Evolutionary conservation across 2,113 vertebrate genomes (phyloP).

Genomic region (Oriolus oriolus): DNA sequence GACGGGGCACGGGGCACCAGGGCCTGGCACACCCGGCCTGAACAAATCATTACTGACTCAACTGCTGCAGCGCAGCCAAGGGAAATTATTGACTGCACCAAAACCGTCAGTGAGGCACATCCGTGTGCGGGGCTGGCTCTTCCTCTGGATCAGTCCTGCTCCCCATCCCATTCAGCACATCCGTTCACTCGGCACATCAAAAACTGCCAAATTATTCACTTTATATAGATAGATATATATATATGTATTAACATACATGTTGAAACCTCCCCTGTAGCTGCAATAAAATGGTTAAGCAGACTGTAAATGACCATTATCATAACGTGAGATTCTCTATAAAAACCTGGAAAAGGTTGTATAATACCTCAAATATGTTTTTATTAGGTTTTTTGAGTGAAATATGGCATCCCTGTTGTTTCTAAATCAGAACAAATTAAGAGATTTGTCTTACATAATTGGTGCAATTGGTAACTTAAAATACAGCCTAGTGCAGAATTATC

Average conservation of each 20-base stretch:
- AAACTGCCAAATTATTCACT: background rate
- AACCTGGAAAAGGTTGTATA: background rate
- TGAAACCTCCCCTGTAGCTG: background rate
- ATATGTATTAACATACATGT: background rate
- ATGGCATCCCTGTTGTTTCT: background rate
- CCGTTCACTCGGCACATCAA: background rate
- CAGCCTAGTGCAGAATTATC: background rate
- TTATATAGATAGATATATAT: background rate
- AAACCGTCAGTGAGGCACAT: background rate
- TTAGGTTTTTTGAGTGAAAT: background rate
- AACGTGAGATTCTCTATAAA: background rate
- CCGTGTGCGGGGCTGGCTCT: background rate
- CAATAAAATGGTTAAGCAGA: background rate
- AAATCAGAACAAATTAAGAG: background rate
- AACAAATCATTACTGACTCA: background rate
- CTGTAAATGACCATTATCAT: background rate
- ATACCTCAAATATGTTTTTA: background rate
- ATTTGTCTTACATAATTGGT: constrained; percentile 6
- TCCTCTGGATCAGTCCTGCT: background rate
- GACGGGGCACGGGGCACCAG: background rate
- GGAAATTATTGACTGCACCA: background rate
- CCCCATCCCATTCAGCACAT: background rate
- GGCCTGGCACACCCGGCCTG: background rate
- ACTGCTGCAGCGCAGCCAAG: background rate
- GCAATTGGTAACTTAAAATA: background rate